phyloP scores from a whole-genome alignment of 2,888 invertebrate species.

The Schrankia costaestrigalis region DNA sequence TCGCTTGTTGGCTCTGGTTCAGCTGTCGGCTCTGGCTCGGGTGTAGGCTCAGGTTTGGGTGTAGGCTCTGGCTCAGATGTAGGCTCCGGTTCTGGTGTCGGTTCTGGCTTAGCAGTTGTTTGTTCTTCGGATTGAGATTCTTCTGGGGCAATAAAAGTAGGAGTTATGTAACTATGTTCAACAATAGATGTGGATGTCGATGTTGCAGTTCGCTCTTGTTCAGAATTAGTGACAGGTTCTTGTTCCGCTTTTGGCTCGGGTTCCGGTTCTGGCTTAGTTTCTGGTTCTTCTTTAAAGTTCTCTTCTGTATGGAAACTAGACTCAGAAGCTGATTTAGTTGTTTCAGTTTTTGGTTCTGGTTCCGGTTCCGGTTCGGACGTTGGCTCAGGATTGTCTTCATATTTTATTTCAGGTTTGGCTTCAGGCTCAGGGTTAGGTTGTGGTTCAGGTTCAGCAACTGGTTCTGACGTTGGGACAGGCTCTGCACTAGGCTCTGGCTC shows the following conservation, averaged over 20 bases:
- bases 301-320: constrained; percentile 36
- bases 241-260: constrained; percentile 30
- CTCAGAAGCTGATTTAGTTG: constrained; percentile 8
- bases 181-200: background rate
- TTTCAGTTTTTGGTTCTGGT: constrained; percentile 29
- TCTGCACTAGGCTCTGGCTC: constrained; percentile 23
- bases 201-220: constrained; percentile 6
- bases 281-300: constrained; percentile 26
- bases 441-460: constrained; percentile 34
- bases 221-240: constrained; percentile 12
- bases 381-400: constrained; percentile 28
- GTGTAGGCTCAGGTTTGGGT: background rate
- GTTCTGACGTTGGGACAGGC: constrained; percentile 32
- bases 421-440: constrained; percentile 20
- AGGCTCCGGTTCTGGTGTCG: constrained; percentile 2
- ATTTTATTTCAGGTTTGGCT: constrained; percentile 6
- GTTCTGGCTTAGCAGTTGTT: too few species aligned
- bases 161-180: too few species aligned
- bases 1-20: constrained; percentile 8
- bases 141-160: constrained; percentile 43
- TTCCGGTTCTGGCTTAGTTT: constrained; percentile 31
- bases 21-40: background rate
- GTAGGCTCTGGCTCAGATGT: constrained; percentile 10
- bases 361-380: constrained; percentile 16
- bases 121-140: too few species aligned